These are phyloP conservation scores for Trididemnum miniatum DNA, from an alignment of 23 tunicate genomes.

Conservation along the genomic window DNA sequence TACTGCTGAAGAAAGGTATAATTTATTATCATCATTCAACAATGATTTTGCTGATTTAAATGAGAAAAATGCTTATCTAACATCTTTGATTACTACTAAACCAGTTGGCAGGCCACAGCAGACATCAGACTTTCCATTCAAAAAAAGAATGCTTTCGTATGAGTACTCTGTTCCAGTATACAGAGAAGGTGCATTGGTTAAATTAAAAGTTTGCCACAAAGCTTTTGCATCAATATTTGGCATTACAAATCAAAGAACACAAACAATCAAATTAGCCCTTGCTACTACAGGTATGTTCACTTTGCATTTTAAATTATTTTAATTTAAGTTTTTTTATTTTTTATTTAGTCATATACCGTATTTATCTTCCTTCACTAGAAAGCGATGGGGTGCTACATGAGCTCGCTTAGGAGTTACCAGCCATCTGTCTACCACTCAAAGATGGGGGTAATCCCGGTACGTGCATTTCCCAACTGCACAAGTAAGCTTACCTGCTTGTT, in stretches of 20 bases:
- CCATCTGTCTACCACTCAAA: too few relatives aligned
- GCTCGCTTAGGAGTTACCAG: too few relatives aligned
- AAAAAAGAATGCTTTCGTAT: constrained; percentile 2
- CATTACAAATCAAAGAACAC: neutral
- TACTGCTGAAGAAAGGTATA: neutral
- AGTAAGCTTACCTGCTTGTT: too few relatives aligned
- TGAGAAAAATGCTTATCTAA: constrained; percentile 5
- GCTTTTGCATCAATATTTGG: constrained; percentile 16
- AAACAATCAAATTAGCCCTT: constrained; percentile 1
- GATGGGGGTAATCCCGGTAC: too few relatives aligned
- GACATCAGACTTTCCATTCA: neutral
- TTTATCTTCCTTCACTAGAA: too few relatives aligned
- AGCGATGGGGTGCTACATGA: too few relatives aligned
- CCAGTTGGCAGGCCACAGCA: constrained; percentile 4
- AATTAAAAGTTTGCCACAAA: constrained; percentile 8
- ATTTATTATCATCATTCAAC: neutral
- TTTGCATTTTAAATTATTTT: too few relatives aligned
- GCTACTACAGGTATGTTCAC: constrained; percentile 5
- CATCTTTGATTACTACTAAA: neutral
- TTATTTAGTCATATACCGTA: too few relatives aligned
- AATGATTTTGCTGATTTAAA: constrained; percentile 9
- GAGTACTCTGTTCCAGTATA: neutral
- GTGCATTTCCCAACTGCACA: too few relatives aligned
- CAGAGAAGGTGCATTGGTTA: neutral
- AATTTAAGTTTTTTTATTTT: too few relatives aligned